Percentiles rank a stretch among this genome's conserved stretches.
Evolutionary conservation across 2,888 invertebrate genomes (phyloP).

Genomic region (Dryobotodes eremita): DNA sequence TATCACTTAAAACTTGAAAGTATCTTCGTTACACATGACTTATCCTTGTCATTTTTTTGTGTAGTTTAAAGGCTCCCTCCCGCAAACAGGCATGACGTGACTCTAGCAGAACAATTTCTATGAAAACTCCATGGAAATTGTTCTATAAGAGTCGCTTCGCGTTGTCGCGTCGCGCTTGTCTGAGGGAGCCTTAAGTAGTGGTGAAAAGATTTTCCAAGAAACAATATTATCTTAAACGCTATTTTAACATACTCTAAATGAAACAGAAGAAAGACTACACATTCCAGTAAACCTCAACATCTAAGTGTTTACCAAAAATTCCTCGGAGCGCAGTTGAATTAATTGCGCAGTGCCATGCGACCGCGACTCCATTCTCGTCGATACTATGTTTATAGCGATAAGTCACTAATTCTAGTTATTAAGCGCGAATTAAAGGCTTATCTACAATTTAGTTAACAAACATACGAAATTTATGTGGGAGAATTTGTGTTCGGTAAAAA

Average conservation of each 20-base stretch:
- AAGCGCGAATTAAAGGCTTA: constrained; percentile 36
- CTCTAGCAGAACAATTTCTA: no score
- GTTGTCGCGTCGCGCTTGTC: no score
- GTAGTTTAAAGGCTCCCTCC: no score
- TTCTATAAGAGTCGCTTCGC: no score
- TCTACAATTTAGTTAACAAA: constrained; percentile 45
- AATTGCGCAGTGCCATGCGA: constrained; percentile 78
- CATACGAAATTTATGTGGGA: constrained; percentile 32
- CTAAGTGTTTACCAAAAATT: constrained; percentile 70
- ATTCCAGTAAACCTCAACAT: constrained; percentile 50
- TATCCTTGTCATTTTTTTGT: background rate
- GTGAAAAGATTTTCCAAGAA: background rate
- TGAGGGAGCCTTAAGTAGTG: no score
- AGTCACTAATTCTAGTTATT: constrained; percentile 50
- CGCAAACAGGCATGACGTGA: no score
- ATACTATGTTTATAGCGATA: constrained; percentile 58
- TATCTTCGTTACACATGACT: background rate
- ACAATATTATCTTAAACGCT: background rate
- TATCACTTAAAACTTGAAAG: background rate
- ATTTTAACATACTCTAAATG: background rate
- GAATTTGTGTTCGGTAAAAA: constrained; percentile 15
- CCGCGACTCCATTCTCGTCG: constrained; percentile 58
- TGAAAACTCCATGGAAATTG: no score
- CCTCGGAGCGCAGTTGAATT: constrained; percentile 67
- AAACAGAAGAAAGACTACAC: constrained; percentile 5